Evolutionary conservation across 2,797 vertebrate genomes (phyloP), one percentile per base, ranked within the genome.

Genomic region (Botia kubotai): DNA sequence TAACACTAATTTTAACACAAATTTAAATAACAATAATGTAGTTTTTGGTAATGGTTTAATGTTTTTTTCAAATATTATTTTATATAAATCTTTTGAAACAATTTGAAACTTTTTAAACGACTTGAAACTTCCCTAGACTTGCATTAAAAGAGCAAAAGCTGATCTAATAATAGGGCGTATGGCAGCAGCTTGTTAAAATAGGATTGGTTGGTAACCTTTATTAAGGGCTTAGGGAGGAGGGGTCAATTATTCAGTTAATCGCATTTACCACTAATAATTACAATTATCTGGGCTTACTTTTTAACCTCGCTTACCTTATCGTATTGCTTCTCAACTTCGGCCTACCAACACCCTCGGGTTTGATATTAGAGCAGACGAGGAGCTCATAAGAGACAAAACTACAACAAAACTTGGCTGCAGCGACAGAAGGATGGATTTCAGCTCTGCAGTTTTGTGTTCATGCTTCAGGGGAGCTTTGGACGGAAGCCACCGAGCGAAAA

Each of bases 241-340:
- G 33, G 29, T 67, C 62, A 68, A 23, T 74, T 68, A 50, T 79
- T 26, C 13, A 66, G 43, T 63, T 73, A 88, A 90, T 88, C 70
- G 23, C 85, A 82, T 91, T 77, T 79, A 72, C 53, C 21, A 46
- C 62, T 79, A 58, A 70, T 77, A 68, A 21, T 68, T 74, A 68
- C 8, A n/a, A 39, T 39, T n/a, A 7, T 4, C n/a, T 19, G 2
- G 10, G 33, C 13, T 63, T 7, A 33, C 58, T 62, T 29, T 23
- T 26, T 13, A 2, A 62, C 58, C 58, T 13, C 5, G 12, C 7
- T 12, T 14, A 62, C 12, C 23, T 4, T 6, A 12, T 6, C 13
- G 21, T 6, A 14, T 60, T 26, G 11, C 21, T 63, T 63, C 14
- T 0, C 26, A 16, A 23, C 14, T 16, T 66, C 33, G 1, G 17